These are phyloP conservation scores for Ephestia elutella DNA, from an alignment of 1,140 invertebrate genomes.

Conservation along the genomic window DNA sequence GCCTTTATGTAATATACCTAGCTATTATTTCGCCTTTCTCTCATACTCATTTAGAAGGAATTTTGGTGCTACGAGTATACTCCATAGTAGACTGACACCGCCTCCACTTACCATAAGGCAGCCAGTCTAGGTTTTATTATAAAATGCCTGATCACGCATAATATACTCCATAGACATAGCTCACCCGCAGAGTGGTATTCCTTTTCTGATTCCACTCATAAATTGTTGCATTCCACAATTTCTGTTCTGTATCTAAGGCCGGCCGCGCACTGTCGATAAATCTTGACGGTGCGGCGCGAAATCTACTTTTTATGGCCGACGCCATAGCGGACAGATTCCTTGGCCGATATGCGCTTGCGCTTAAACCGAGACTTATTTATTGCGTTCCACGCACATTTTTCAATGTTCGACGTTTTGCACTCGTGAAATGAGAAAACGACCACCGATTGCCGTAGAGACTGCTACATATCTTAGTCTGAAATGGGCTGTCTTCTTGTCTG, in stretches of 20 bases:
- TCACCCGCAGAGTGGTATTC: neutral
- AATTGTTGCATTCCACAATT: conserved; percentile 45
- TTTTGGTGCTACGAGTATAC: neutral
- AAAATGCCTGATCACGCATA: neutral
- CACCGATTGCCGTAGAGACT: neutral
- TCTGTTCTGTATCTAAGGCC: conserved; percentile 47
- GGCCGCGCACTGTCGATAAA: conserved; percentile 46
- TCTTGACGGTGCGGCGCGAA: conserved; percentile 53
- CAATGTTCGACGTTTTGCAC: conserved; percentile 36
- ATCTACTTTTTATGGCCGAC: conserved; percentile 58
- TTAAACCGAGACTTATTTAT: conserved; percentile 38
- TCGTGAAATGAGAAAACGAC: conserved; percentile 7
- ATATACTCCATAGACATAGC: neutral
- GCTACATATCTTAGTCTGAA: no score
- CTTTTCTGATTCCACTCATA: conserved; percentile 25
- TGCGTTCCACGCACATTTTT: conserved; percentile 35
- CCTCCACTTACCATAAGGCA: no score
- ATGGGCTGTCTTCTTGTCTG: no score
- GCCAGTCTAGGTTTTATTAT: neutral
- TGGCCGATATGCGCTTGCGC: conserved; percentile 45
- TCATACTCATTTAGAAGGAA: no score
- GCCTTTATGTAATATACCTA: no score
- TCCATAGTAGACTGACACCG: no score
- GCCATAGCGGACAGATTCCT: conserved; percentile 49
- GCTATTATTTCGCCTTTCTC: no score